These are phyloP conservation scores for Ifrita kowaldi DNA, from an alignment of 2,113 vertebrate genomes.

Conservation along the genomic window DNA sequence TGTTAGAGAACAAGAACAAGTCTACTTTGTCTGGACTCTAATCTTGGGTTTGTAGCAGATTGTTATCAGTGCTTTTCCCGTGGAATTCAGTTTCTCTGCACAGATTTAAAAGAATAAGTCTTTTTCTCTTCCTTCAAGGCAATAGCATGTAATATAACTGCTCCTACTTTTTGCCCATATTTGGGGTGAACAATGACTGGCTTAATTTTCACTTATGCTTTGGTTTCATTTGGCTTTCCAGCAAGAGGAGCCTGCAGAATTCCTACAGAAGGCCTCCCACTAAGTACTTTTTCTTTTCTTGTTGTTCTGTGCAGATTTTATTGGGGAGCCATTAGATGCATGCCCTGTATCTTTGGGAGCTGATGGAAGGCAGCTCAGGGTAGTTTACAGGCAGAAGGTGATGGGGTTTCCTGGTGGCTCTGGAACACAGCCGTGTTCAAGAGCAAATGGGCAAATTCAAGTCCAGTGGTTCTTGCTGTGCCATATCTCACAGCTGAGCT, in stretches of 20 bases:
- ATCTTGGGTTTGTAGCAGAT: slow-evolving; percentile 6
- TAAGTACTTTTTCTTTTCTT: not conserved
- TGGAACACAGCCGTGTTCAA: not conserved
- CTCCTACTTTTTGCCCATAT: slow-evolving; percentile 8
- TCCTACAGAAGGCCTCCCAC: not conserved
- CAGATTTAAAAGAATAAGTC: not conserved
- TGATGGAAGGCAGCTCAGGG: not conserved
- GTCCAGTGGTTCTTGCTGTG: not conserved
- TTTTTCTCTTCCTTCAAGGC: not conserved
- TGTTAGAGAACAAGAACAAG: not conserved
- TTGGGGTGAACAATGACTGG: not conserved
- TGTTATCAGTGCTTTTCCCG: not conserved
- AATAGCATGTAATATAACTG: not conserved
- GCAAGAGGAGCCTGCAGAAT: not conserved
- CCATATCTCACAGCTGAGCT: not conserved
- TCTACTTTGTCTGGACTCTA: slow-evolving; percentile 13
- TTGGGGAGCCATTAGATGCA: not conserved
- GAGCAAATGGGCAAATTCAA: not conserved
- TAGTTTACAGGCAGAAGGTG: not conserved
- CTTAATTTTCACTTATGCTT: not conserved
- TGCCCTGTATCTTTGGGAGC: not conserved
- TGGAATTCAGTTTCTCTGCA: slow-evolving; percentile 8
- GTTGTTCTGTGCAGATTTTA: not conserved
- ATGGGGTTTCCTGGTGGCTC: not conserved
- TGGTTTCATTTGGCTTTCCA: not conserved